Evolutionary conservation across 2,113 vertebrate species (phyloP).

Genomic region (Siphamia tubifer): DNA sequence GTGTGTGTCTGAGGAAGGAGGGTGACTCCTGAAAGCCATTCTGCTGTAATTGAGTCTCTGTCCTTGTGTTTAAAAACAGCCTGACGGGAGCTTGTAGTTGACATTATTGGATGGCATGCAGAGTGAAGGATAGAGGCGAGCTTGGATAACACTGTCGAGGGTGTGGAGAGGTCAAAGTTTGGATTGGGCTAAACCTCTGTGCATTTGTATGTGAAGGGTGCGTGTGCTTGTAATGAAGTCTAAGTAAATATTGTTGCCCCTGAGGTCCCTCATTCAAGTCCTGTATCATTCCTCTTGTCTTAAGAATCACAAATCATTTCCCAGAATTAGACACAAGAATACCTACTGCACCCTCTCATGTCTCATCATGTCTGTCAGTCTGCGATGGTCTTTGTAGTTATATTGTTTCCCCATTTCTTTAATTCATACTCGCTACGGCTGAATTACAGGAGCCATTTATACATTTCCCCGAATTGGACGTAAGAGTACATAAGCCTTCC

Average conservation of each 20-base stretch:
- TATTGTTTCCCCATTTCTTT: constrained; percentile 57
- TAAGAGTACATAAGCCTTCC: constrained; percentile 54
- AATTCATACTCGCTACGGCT: constrained; percentile 44
- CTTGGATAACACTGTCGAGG: constrained; percentile 53
- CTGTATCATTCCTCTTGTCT: constrained; percentile 67
- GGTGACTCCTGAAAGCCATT: constrained; percentile 66
- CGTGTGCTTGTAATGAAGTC: constrained; percentile 74
- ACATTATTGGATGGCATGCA: constrained; percentile 70
- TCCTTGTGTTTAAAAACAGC: constrained; percentile 83
- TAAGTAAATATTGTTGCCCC: constrained; percentile 80
- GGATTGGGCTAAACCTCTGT: constrained; percentile 73
- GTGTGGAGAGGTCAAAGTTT: constrained; percentile 64
- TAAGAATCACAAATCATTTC: constrained; percentile 74
- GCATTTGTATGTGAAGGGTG: constrained; percentile 47
- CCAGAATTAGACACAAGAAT: constrained; percentile 68
- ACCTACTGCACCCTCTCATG: constrained; percentile 9
- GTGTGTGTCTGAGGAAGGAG: constrained; percentile 37
- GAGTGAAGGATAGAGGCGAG: constrained; percentile 53
- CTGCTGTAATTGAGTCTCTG: constrained; percentile 77
- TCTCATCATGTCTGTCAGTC: constrained; percentile 12
- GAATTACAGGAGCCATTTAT: constrained; percentile 75
- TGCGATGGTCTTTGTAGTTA: constrained; percentile 66
- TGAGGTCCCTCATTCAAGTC: constrained; percentile 62
- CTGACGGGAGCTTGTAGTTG: constrained; percentile 65
- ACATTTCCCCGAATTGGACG: constrained; percentile 77